Conservation (phyloP, 2,888 invertebrate genomes). For the Tenthredo amoena region DNA sequence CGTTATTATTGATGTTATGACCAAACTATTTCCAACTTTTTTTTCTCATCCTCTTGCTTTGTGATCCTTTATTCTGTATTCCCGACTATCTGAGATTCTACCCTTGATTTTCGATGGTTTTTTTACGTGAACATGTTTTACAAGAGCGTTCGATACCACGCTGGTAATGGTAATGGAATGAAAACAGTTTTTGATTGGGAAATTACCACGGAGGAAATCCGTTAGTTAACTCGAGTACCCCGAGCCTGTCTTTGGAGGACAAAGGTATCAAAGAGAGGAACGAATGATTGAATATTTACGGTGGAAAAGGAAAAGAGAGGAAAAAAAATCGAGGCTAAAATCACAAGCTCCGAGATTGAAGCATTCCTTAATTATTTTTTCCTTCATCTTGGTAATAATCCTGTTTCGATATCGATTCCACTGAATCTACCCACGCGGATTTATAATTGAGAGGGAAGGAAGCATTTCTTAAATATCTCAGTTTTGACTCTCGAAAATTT, state of each 20-base stretch:
- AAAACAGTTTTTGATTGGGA: slow-evolving; percentile 7
- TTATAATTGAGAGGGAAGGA: background rate
- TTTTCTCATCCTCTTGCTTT: background rate
- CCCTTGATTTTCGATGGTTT: background rate
- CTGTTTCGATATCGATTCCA: slow-evolving; percentile 27
- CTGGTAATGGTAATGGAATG: background rate
- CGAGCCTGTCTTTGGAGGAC: background rate
- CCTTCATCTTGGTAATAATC: slow-evolving; percentile 13
- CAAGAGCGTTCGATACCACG: background rate
- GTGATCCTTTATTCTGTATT: background rate
- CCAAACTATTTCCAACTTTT: slow-evolving; percentile 17
- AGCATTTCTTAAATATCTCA: slow-evolving; percentile 8
- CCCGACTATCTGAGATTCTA: background rate
- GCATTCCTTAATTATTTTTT: slow-evolving; percentile 24
- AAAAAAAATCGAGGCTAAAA: background rate
- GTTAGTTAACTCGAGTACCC: slow-evolving; percentile 1
- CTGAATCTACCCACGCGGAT: background rate
- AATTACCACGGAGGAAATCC: slow-evolving; percentile 27
- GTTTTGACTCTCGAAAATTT: background rate
- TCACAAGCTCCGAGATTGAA: background rate
- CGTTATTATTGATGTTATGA: slow-evolving; percentile 40
- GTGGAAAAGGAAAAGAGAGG: background rate
- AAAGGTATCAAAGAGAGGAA: background rate
- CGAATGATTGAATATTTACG: slow-evolving; percentile 1
- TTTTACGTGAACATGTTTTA: background rate